Percentiles rank a stretch among this genome's conserved stretches.
phyloP scores from a whole-genome alignment of 2,888 invertebrate species.

The Megastigmus dorsalis region DNA sequence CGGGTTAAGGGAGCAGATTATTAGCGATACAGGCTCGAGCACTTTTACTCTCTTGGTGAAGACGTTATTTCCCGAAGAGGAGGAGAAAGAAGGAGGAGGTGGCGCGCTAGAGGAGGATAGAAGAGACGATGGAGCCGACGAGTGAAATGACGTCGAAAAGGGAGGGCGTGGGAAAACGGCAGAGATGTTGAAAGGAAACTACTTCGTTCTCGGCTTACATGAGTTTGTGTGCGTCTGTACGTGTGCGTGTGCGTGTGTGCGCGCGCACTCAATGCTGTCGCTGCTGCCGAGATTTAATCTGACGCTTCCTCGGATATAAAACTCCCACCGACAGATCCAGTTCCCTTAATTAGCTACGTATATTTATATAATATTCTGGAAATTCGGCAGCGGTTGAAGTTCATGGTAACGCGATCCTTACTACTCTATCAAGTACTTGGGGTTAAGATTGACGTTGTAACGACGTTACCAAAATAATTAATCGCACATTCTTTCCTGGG shows the following conservation, averaged over 20 bases:
- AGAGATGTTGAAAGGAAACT: not conserved
- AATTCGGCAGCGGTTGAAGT: no score
- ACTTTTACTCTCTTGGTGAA: no score
- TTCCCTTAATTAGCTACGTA: no score
- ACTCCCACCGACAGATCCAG: not conserved
- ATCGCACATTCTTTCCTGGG: no score
- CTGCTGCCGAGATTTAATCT: conserved; percentile 2
- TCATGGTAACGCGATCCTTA: no score
- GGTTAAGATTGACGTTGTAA: no score
- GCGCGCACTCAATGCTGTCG: not conserved
- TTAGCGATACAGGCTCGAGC: conserved; percentile 30
- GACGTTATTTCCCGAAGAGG: not conserved
- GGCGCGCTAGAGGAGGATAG: not conserved
- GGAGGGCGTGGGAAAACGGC: not conserved
- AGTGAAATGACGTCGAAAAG: no score
- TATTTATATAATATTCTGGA: no score
- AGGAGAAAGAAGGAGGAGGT: not conserved
- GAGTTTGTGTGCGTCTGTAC: not conserved
- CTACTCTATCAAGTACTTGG: no score
- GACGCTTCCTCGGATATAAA: not conserved
- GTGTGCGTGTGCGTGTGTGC: not conserved
- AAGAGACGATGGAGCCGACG: no score
- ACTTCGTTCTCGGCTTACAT: not conserved
- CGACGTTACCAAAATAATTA: no score
- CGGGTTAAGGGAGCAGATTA: conserved; percentile 27